Conservation (phyloP, 2,113 vertebrate genomes). For the Planiliza haematocheilus region DNA sequence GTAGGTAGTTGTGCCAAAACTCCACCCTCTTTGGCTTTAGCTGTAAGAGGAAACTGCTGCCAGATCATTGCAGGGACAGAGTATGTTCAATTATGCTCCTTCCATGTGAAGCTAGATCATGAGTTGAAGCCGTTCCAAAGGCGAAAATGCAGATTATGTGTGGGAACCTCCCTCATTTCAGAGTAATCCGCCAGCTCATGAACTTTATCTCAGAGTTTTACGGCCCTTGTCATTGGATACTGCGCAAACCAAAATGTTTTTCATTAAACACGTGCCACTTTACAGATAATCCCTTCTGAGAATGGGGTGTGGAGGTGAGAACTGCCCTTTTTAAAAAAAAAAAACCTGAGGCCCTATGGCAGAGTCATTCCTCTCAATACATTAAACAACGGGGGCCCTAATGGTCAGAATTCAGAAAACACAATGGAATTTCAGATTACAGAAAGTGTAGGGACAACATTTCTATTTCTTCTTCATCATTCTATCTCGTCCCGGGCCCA, state of each 20-base stretch:
- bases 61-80: neutral
- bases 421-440: too few relatives aligned
- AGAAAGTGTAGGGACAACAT: too few relatives aligned
- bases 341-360: neutral
- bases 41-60: neutral
- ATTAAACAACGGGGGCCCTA: too few relatives aligned
- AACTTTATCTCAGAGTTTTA: neutral
- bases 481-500: too few relatives aligned
- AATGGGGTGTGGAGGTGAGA: slow-evolving; percentile 7
- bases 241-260: slow-evolving; percentile 2
- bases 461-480: too few relatives aligned
- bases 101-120: neutral
- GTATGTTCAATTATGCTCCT: neutral
- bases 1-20: too few relatives aligned
- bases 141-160: too few relatives aligned
- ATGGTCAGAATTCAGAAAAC: too few relatives aligned
- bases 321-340: neutral
- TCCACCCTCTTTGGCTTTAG: neutral
- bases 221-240: slow-evolving; percentile 14
- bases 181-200: too few relatives aligned
- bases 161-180: too few relatives aligned
- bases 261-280: neutral
- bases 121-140: neutral
- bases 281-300: slow-evolving; percentile 20
- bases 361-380: slow-evolving; percentile 6